Evolutionary conservation across 2,797 vertebrate species (phyloP).

Genomic region (Alca torda): DNA sequence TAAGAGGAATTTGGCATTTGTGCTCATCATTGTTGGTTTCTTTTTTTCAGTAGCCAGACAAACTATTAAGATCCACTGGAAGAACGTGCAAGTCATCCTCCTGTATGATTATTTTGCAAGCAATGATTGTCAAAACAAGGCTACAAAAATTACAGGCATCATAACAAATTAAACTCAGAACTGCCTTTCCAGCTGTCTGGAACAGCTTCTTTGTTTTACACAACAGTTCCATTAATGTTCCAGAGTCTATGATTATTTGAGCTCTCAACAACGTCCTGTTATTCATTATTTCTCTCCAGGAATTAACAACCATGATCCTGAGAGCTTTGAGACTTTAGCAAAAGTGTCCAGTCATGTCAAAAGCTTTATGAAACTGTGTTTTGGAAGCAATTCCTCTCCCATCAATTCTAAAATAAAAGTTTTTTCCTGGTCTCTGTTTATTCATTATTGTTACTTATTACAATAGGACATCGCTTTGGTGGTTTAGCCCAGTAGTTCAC

Average conservation of each 20-base stretch:
- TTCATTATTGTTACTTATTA: neutral
- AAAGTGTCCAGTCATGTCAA: neutral
- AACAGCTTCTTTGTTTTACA: constrained; percentile 18
- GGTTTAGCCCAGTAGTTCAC: neutral
- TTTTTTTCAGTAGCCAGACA: neutral
- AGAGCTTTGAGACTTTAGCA: neutral
- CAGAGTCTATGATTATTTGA: constrained; percentile 2
- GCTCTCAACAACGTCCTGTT: constrained; percentile 2
- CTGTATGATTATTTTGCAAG: neutral
- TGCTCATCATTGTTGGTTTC: neutral
- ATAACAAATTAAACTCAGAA: neutral
- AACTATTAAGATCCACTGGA: neutral
- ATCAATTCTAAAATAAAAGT: neutral
- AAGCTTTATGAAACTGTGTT: neutral
- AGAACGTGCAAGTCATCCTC: neutral
- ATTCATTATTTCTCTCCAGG: constrained; percentile 18
- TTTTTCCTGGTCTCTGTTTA: neutral
- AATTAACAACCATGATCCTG: neutral
- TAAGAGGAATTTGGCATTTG: neutral
- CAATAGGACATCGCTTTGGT: neutral
- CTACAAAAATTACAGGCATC: neutral
- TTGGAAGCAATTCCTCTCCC: neutral
- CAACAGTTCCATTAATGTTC: neutral
- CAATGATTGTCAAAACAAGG: neutral
- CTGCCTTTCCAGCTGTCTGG: constrained; percentile 40